Percentiles rank a stretch among this genome's conserved stretches.
These are phyloP conservation scores for Alethe diademata DNA, from an alignment of 2,113 vertebrate genomes.

Conservation along the genomic window DNA sequence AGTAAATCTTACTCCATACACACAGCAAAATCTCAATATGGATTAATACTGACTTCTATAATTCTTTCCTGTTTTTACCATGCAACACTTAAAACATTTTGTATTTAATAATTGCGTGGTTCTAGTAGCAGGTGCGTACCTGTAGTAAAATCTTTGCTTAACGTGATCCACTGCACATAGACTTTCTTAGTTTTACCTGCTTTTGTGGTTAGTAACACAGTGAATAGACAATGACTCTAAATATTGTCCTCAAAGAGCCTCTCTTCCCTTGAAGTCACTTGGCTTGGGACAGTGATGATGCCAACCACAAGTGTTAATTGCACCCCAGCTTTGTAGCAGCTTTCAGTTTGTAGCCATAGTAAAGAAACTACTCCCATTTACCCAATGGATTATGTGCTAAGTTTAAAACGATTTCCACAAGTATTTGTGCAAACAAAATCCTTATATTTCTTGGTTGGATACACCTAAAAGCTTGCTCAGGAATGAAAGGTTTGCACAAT, in stretches of 20 bases:
- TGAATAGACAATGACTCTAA: background rate
- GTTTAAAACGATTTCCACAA: background rate
- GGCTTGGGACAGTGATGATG: background rate
- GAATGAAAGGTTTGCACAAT: background rate
- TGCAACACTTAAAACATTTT: background rate
- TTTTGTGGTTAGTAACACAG: background rate
- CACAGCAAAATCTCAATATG: rapidly evolving
- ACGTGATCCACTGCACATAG: background rate
- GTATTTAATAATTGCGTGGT: background rate
- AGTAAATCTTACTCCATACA: background rate
- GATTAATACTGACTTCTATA: background rate
- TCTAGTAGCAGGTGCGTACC: background rate
- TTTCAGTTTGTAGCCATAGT: background rate
- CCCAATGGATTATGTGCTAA: background rate
- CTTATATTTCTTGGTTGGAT: background rate
- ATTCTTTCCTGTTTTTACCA: background rate
- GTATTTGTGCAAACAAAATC: background rate
- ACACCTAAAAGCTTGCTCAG: background rate
- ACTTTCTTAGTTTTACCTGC: background rate
- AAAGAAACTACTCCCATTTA: background rate
- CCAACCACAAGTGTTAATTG: background rate
- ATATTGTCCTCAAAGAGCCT: background rate
- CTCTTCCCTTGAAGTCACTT: background rate
- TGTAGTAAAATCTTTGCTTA: background rate
- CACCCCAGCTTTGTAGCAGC: background rate